Evolutionary conservation across 2,113 vertebrate genomes (phyloP), one percentile per base, ranked within the genome.

Genomic region (Solenodon paradoxus): DNA sequence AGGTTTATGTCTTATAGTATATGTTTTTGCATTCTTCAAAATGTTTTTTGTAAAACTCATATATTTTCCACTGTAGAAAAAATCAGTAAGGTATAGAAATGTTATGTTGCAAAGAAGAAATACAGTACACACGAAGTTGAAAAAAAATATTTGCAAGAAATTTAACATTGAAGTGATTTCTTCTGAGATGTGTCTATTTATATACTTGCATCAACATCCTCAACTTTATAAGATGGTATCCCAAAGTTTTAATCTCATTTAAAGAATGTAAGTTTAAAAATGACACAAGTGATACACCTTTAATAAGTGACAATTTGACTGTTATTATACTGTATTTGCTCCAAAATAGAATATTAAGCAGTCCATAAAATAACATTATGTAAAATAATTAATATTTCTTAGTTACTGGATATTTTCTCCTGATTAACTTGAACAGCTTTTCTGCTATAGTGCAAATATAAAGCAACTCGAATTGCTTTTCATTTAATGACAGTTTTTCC

Each of bases 111-210:
- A 90, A 96, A 94, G 49, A 90, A 74, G 68, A 92, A 77, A 75
- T 26, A 59, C 12, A 66, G 30, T 22, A 68, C 7, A 88, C 22
- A 83, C 42, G 17, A 88, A 77, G 64, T 75, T 35, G 42, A 86
- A 89, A 92, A 72, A 81, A n/a, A 49, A 78, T 88, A 71, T 77
- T 75, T 74, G 7, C 55, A 75, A n/a, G 75, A 77, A 92, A 96
- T 5, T 53, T 90, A 69, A 64, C 38, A 63, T 26, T 61, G 42
- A 95, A 90, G 35, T 88, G 82, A 84, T 68, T 38, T 66, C 47
- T 68, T 59, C 12, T 49, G 47, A 81, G 40, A 0, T 66, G 3
- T 64, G 55, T 83, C 1, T 40, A 1, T 24, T 28, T 26, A 12
- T 81, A 15, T 51, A 68, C 10, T 1, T 51, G 10, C 22, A 10